phyloP scores from a whole-genome alignment of 2,888 invertebrate genomes.

The Panopea generosa region DNA sequence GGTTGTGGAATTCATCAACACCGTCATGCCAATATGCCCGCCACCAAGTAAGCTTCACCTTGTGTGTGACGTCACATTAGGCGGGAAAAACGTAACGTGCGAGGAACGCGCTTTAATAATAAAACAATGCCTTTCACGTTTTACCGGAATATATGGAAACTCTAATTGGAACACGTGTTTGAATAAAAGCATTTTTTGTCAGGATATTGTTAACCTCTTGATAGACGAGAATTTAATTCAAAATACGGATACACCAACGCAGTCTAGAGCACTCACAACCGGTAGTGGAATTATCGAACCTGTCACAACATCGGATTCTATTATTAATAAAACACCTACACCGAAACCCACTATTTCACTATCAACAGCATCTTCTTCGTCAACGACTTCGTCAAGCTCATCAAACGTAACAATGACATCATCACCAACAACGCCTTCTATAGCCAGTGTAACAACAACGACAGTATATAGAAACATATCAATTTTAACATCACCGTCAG shows the following conservation, averaged over 20 bases:
- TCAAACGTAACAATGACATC: background rate
- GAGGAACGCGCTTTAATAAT: conserved; percentile 37
- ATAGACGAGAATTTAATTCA: conserved; percentile 4
- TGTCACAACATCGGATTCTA: no score
- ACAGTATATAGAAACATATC: background rate
- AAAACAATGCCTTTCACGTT: conserved; percentile 26
- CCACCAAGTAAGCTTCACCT: conserved; percentile 40
- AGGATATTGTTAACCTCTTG: conserved; percentile 10
- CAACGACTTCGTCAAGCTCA: background rate
- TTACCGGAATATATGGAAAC: conserved; percentile 31
- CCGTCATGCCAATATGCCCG: conserved; percentile 43
- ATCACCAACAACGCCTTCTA: conserved; percentile 1
- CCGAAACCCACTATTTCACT: background rate
- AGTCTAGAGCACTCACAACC: no score
- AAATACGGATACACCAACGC: background rate
- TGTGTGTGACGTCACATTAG: conserved; percentile 35
- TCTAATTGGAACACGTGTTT: conserved; percentile 34
- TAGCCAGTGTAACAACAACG: background rate
- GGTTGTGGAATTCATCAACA: conserved; percentile 6
- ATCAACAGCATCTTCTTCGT: background rate
- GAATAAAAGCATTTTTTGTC: conserved; percentile 18
- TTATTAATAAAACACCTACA: background rate
- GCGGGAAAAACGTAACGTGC: conserved; percentile 9
- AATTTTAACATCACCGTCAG: background rate
- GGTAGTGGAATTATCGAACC: no score